phyloP scores from a whole-genome alignment of 2,888 invertebrate genomes.

The Netelia melanura region DNA sequence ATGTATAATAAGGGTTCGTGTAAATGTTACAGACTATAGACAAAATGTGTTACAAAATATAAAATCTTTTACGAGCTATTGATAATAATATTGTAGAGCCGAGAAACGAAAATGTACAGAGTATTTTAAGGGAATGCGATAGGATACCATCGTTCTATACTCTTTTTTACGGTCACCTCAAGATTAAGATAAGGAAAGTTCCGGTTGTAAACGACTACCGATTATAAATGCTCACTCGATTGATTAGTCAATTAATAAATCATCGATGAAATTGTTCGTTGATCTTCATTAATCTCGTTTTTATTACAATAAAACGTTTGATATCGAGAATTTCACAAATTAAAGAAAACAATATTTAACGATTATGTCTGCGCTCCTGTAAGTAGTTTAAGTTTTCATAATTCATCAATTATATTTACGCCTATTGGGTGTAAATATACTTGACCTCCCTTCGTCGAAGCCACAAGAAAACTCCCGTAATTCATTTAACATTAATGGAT shows the following conservation, averaged over 20 bases:
- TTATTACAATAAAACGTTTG: too few species aligned
- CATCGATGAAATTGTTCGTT: too few species aligned
- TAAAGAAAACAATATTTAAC: too few species aligned
- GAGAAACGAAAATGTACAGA: neutral
- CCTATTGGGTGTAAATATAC: neutral
- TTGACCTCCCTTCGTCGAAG: slow-evolving; percentile 64
- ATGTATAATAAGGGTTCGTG: slow-evolving; percentile 17
- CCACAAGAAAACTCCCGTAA: slow-evolving; percentile 64
- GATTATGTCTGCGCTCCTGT: too few species aligned
- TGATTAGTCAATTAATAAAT: too few species aligned
- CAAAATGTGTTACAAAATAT: neutral
- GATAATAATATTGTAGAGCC: neutral
- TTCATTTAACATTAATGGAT: slow-evolving; percentile 69
- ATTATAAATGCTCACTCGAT: slow-evolving; percentile 10
- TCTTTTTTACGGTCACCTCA: slow-evolving; percentile 41
- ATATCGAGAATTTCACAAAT: too few species aligned
- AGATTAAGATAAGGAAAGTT: neutral
- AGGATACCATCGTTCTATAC: slow-evolving; percentile 33
- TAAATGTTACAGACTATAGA: slow-evolving; percentile 47
- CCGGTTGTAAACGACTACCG: neutral
- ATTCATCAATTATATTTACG: neutral
- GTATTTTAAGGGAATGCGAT: slow-evolving; percentile 11
- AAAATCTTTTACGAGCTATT: slow-evolving; percentile 30
- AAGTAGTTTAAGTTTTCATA: too few species aligned
- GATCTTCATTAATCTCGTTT: too few species aligned